Evolutionary conservation across 2,888 invertebrate genomes (phyloP).

Genomic region (Hecatera dysodea): DNA sequence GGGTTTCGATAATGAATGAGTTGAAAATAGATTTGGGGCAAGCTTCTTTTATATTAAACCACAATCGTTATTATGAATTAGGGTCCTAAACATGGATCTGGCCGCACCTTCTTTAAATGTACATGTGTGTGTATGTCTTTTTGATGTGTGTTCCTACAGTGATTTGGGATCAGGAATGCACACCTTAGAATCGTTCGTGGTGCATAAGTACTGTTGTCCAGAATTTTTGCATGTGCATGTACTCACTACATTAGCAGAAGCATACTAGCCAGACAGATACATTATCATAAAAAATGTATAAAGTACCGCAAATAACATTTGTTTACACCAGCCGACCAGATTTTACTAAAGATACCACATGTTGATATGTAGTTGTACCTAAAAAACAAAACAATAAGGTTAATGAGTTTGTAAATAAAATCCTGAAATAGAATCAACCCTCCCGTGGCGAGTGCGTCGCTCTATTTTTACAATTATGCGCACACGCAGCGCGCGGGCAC

Average conservation of each 20-base stretch:
- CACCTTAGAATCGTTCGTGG: neutral
- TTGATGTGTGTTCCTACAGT: too few relatives aligned
- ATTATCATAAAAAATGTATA: neutral
- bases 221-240: neutral
- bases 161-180: too few relatives aligned
- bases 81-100: neutral
- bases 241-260: neutral
- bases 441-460: slow-evolving; percentile 79
- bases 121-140: too few relatives aligned
- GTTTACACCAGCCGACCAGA: slow-evolving; percentile 35
- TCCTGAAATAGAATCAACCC: slow-evolving; percentile 84
- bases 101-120: too few relatives aligned
- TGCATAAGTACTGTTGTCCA: neutral
- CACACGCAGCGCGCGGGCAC: slow-evolving; percentile 76
- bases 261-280: slow-evolving; percentile 13
- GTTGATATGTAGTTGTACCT: slow-evolving; percentile 26
- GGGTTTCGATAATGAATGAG: neutral
- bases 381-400: slow-evolving; percentile 65
- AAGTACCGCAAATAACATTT: slow-evolving; percentile 1
- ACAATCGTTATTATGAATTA: neutral
- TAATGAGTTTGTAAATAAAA: slow-evolving; percentile 72
- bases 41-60: neutral
- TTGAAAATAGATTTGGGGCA: neutral
- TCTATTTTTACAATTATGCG: slow-evolving; percentile 80
- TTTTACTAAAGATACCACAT: slow-evolving; percentile 30